Base-by-base conservation (phyloP, 2,113 vertebrate genomes). In the Anser cygnoides region DNA sequence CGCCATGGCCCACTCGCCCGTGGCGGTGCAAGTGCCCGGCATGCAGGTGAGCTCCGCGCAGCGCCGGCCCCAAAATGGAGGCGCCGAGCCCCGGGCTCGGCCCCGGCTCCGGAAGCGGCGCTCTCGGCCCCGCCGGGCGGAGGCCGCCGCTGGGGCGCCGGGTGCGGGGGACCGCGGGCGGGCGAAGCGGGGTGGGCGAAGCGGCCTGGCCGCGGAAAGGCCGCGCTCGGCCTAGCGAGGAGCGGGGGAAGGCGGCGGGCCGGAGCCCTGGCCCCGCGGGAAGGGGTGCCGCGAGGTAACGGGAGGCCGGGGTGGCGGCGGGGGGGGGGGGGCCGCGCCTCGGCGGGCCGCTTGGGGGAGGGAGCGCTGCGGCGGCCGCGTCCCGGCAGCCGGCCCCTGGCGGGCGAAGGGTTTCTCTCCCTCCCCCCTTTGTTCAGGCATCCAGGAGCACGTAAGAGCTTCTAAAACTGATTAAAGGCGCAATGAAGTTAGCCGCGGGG, bases 11-110 rank as follows among this genome's bases (percentile, higher is more conserved):
- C 98, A 98, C 92, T 98, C 98, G 82, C 98, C 98, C 74, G 98
- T 98, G 79, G 97, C 98, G 28, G 98, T 99, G 89, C 98, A 98
- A 98, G 98, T 98, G 96, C 98, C 98, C 72, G 98, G 98, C 96
- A 99, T 99, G 98, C 98, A 99, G 98, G 98, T 98, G 97, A 98
- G 98, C 91, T 86, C 86, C 96, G 80, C 93, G 66, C 91, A 35
- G 46, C 59, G 85, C 65, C 59, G n/a, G 58, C 29, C 59, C 67
- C 62, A 93, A 95, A 89, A 95, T 93, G 91, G 94, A 89, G 94
- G 88, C 84, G 57, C 50, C 31, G 50, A 39, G 44, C 44, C 44
- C 44, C 44, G 44, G 46, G 31, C 41, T 33, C 19, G 50, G 72
- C 33, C 43, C 29, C 57, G 70, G 76, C 76, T 86, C 89, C 94